phyloP scores from a whole-genome alignment of 2,797 vertebrate genomes.

The Rhynchonycteris naso region DNA sequence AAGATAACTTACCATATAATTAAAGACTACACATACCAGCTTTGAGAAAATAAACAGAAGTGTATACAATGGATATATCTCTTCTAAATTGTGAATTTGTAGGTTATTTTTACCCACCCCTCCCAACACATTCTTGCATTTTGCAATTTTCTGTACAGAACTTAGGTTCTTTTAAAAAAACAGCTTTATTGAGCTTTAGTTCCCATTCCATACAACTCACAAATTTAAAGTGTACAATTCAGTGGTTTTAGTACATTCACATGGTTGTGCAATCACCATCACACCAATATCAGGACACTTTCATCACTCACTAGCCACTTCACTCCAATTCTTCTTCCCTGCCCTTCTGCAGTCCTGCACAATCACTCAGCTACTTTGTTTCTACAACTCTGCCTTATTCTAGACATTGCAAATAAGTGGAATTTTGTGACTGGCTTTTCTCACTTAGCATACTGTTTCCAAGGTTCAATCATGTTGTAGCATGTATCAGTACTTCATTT shows the following conservation, averaged over 20 bases:
- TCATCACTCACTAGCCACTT: neutral
- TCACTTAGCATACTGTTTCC: neutral
- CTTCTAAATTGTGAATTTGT: slow-evolving; percentile 29
- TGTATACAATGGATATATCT: neutral
- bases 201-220: neutral
- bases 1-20: slow-evolving; percentile 20
- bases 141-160: slow-evolving; percentile 45
- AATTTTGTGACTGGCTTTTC: neutral
- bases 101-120: neutral
- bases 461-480: neutral
- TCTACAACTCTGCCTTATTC: neutral
- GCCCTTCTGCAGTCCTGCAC: neutral
- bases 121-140: neutral
- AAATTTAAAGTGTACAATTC: neutral
- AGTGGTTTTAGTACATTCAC: neutral
- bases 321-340: neutral
- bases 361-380: neutral
- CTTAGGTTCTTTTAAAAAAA: neutral
- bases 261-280: neutral
- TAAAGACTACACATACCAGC: neutral
- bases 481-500: neutral
- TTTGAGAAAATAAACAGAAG: slow-evolving; percentile 26
- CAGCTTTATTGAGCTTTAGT: neutral
- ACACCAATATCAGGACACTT: neutral
- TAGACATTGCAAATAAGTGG: neutral